A percentile compares a stretch with the other conserved stretches of the same genome.
phyloP scores from a whole-genome alignment of 2,113 vertebrate genomes.

The Gila orcuttii region DNA sequence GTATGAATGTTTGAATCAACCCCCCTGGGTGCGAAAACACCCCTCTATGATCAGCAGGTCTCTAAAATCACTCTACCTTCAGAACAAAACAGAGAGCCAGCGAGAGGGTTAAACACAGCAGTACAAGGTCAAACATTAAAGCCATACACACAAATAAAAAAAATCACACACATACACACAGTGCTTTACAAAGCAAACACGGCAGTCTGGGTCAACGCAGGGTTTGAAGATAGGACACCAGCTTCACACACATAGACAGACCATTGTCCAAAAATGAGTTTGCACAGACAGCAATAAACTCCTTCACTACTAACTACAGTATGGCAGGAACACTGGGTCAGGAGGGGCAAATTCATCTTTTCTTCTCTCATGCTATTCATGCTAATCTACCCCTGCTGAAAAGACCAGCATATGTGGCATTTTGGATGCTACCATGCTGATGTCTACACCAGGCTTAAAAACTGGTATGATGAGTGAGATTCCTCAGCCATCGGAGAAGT shows the following conservation, averaged over 20 bases:
- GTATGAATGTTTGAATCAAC: slow-evolving; percentile 52
- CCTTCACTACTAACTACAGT: background rate
- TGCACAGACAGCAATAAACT: slow-evolving; percentile 26
- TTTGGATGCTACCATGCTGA: background rate
- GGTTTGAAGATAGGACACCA: slow-evolving; percentile 59
- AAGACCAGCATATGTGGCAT: background rate
- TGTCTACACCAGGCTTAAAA: background rate
- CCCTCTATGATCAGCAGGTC: slow-evolving; percentile 36
- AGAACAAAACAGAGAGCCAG: slow-evolving; percentile 38
- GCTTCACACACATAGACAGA: slow-evolving; percentile 50
- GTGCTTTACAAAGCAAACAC: slow-evolving; percentile 46
- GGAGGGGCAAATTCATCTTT: background rate
- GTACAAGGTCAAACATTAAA: slow-evolving; percentile 35
- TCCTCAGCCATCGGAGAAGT: background rate
- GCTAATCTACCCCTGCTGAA: background rate
- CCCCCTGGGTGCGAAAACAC: slow-evolving; percentile 28
- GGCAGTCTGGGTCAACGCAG: slow-evolving; percentile 40
- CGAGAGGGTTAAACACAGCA: slow-evolving; percentile 21
- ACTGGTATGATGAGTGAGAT: background rate
- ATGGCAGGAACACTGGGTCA: background rate
- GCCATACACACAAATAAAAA: slow-evolving; percentile 26
- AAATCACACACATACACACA: slow-evolving; percentile 30
- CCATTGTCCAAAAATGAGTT: background rate
- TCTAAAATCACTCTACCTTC: slow-evolving; percentile 45
- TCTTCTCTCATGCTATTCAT: background rate